Evolutionary conservation across 2,888 invertebrate genomes (phyloP).

Genomic region (Tachina lurida): DNA sequence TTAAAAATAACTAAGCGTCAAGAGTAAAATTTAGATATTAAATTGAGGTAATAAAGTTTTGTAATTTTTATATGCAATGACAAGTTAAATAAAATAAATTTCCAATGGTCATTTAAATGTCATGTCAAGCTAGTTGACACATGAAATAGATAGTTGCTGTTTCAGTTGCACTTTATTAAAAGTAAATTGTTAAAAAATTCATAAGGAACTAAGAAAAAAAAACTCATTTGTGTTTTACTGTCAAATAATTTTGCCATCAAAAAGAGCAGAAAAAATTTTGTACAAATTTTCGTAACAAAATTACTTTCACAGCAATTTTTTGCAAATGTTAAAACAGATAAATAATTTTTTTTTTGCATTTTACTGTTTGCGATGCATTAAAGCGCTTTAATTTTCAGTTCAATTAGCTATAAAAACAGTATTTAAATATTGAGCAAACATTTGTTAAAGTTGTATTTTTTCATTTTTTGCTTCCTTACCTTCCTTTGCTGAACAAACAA

Average conservation of each 20-base stretch:
- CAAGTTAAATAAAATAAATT: constrained; percentile 35
- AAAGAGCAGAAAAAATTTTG: constrained; percentile 12
- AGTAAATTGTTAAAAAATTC: background rate
- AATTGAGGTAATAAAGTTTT: constrained; percentile 63
- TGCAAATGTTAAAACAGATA: constrained; percentile 36
- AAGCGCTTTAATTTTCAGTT: constrained; percentile 67
- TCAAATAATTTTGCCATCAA: background rate
- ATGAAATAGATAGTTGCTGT: constrained; percentile 50
- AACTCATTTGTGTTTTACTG: background rate
- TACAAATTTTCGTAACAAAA: constrained; percentile 45
- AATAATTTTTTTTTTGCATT: constrained; percentile 11
- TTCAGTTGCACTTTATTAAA: constrained; percentile 12
- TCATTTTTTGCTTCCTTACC: background rate
- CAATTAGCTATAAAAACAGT: constrained; percentile 79
- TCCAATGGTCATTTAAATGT: constrained; percentile 60
- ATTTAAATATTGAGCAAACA: constrained; percentile 72
- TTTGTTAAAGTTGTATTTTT: constrained; percentile 38
- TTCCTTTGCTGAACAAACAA: constrained; percentile 7
- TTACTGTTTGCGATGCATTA: background rate
- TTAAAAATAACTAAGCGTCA: background rate
- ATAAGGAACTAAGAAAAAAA: background rate
- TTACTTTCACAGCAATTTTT: constrained; percentile 33
- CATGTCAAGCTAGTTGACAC: constrained; percentile 67
- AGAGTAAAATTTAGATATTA: constrained; percentile 34
- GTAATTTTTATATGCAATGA: constrained; percentile 18